These are phyloP conservation scores for Nematolebias whitei DNA, from an alignment of 2,113 vertebrate species.

Conservation along the genomic window DNA sequence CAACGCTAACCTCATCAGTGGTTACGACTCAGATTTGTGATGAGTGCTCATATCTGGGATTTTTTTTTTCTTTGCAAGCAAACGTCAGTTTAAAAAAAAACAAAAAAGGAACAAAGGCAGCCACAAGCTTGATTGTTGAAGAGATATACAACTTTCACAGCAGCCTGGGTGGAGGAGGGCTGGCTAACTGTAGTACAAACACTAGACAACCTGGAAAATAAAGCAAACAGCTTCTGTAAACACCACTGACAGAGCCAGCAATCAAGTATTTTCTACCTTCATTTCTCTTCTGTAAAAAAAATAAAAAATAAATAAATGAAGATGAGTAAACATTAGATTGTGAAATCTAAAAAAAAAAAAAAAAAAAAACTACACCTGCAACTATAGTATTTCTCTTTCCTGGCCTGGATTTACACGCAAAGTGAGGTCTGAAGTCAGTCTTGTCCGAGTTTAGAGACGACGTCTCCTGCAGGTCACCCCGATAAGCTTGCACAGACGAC, in stretches of 20 bases:
- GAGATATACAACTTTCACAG: constrained; percentile 45
- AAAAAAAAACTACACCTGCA: constrained; percentile 28
- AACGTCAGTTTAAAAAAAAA: constrained; percentile 14
- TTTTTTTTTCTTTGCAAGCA: background rate
- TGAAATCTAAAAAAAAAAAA: constrained; percentile 39
- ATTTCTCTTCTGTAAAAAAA: constrained; percentile 33
- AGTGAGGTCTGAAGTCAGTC: constrained; percentile 45
- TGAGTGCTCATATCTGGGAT: constrained; percentile 15
- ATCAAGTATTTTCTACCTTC: constrained; percentile 59
- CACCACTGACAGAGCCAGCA: constrained; percentile 62
- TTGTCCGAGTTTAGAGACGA: constrained; percentile 23
- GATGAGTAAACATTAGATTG: constrained; percentile 51
- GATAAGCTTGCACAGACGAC: constrained; percentile 28
- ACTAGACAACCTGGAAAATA: constrained; percentile 46
- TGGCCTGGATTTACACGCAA: constrained; percentile 36
- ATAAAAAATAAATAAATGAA: background rate
- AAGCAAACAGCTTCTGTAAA: constrained; percentile 67
- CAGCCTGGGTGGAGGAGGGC: constrained; percentile 34
- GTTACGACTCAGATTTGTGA: constrained; percentile 18
- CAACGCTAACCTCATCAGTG: constrained; percentile 31
- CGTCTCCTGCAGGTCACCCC: constrained; percentile 19
- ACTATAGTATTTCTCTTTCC: background rate
- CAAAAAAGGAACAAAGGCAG: constrained; percentile 55
- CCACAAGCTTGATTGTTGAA: constrained; percentile 34
- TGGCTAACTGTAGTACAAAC: constrained; percentile 37